Evolutionary conservation across 1,140 invertebrate species (phyloP).

Genomic region (Solenopsis fugax): DNA sequence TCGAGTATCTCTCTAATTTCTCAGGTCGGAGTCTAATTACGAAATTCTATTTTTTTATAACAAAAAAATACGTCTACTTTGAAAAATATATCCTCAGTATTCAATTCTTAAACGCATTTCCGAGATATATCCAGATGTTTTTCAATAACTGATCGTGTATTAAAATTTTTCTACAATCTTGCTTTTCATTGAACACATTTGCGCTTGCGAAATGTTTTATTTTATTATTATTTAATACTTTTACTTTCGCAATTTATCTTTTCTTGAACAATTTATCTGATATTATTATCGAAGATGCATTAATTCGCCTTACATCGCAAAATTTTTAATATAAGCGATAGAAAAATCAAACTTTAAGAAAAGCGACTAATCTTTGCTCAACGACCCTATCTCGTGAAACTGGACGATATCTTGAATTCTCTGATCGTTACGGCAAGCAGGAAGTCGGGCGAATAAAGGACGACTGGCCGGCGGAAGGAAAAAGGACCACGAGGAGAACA

Average conservation of each 20-base stretch:
- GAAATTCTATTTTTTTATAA: not conserved
- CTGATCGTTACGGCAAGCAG: not conserved
- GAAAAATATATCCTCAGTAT: not conserved
- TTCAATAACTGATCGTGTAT: not conserved
- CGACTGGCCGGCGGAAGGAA: not conserved
- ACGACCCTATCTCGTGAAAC: not conserved
- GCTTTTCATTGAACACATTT: not conserved
- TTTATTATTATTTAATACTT: not conserved
- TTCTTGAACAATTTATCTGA: not conserved
- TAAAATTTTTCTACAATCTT: not conserved
- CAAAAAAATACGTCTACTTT: not conserved
- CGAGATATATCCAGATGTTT: not conserved
- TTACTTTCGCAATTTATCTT: not conserved
- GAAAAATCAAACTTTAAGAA: not conserved
- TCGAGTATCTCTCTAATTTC: too few relatives aligned
- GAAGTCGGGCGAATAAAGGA: conserved; percentile 37
- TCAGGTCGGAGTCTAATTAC: not conserved
- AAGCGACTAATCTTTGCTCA: not conserved
- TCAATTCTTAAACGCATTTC: not conserved
- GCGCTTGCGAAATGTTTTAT: not conserved
- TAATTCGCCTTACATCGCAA: not conserved
- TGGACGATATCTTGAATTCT: not conserved
- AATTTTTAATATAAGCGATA: not conserved
- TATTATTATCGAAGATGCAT: not conserved
- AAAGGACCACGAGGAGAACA: conserved; percentile 6